These are phyloP conservation scores for Thymallus thymallus DNA, from an alignment of 2,113 vertebrate genomes.

Conservation along the genomic window DNA sequence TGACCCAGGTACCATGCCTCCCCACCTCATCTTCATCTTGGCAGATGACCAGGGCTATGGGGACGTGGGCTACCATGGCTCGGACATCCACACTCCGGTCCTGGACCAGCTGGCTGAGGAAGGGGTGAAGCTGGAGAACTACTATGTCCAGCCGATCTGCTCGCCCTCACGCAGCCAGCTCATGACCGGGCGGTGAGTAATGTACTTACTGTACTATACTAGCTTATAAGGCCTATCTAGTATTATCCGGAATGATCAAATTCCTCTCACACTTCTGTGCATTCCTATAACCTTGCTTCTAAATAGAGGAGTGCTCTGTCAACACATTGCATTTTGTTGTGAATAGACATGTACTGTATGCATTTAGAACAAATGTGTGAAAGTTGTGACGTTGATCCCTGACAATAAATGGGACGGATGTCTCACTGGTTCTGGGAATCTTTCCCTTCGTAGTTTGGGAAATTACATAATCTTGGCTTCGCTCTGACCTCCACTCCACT, in stretches of 20 bases:
- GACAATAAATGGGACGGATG: too few species aligned
- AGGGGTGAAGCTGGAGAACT: conserved; percentile 92
- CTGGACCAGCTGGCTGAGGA: conserved; percentile 86
- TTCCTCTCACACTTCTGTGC: neutral
- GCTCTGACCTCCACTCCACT: neutral
- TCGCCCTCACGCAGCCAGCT: conserved; percentile 92
- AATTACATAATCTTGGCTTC: neutral
- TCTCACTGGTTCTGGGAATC: neutral
- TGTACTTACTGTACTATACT: neutral
- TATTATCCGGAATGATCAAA: neutral
- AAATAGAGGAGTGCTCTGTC: neutral
- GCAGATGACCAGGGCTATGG: conserved; percentile 93
- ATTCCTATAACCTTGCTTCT: neutral
- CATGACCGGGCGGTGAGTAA: conserved; percentile 86
- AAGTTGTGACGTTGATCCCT: neutral
- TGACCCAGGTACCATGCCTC: conserved; percentile 36
- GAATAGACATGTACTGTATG: neutral
- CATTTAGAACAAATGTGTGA: neutral
- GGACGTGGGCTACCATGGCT: conserved; percentile 89
- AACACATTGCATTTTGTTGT: neutral
- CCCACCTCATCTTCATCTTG: conserved; percentile 89
- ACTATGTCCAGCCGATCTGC: conserved; percentile 95
- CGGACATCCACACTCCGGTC: conserved; percentile 85
- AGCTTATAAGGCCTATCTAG: neutral
- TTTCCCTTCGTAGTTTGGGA: neutral